Evolutionary conservation across 2,797 vertebrate species (phyloP), one percentile per base, ranked within the genome.

Genomic region (Trematomus bernacchii): DNA sequence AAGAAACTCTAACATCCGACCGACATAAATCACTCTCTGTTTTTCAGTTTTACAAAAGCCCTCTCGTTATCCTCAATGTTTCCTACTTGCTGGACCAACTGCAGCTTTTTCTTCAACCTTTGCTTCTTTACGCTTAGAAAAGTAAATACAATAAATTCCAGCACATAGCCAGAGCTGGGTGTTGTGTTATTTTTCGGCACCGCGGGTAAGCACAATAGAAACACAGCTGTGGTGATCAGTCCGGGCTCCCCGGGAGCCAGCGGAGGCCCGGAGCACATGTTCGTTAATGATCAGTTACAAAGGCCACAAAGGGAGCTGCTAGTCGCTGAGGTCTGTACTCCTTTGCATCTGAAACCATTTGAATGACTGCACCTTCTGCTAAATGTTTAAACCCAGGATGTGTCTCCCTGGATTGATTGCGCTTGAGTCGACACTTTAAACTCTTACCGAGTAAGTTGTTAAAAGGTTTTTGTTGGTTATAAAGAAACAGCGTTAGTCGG

Each of bases 271-370:
- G 77, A 93, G 87, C 92, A 94, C 90, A 93, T 93, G 93, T 92
- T 93, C 60, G 76, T 93, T 93, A 94, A 94, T 89, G 93, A 94
- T 92, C 91, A 79, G 80, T 93, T 89, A 89, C 91, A 93, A 92
- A 90, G 82, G 85, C 87, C 77, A 87, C 88, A 93, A 92, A 90
- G 72, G 84, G 85, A 86, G 87, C 77, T 19, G 78, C 79, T 62
- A 77, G 85, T 89, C 44, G 75, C 89, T 76, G 87, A 90, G 77
- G 75, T 87, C 84, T 91, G 89, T 79, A 79, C 72, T 85, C 57
- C 60, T 90, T 91, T 89, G 74, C 86, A 73, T 87, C 64, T 86
- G 63, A 89, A 84, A 85, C 72, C 74, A 14, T 80, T 74, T 83
- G 78, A 91, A 89, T 80, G 85, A 78, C 83, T 81, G 65, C 80